Base-by-base conservation (phyloP, 2,113 vertebrate genomes). In the Lichenostomus cassidix region DNA sequence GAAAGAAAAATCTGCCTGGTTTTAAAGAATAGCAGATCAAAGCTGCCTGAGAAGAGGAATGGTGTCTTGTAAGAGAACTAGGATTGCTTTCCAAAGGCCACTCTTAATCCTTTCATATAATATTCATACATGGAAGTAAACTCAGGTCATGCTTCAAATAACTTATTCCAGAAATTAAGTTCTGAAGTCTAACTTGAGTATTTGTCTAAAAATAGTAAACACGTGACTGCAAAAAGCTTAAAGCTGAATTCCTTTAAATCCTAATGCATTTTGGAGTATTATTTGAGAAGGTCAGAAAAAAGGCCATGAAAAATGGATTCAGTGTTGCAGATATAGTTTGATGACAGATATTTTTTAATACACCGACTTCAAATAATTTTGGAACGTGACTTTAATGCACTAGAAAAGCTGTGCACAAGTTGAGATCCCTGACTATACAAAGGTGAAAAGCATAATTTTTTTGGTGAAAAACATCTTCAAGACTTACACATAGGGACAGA, bases 91-190 rank as follows among this genome's bases (percentile, higher is more conserved):
- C 91, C 86, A 89, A 87, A 87, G 56, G 73, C 80, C 78, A 82
- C 10, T 46, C 73, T 84, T 94, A 96, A 97, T 95, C 86, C 73
- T 92, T 95, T 96, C 83, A 84, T 94, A 92, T 71, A 90, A 92
- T 95, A 96, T 94, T 93, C 87, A 94, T 94, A 90, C 75, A 95
- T 67, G 62, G 92, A 94, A 87, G 92, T 84, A 94, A 90, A 84
- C 86, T 93, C n/a, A 4, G 89, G 83, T 92, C 95, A 92, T 41
- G 46, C 60, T 70, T 92, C 86, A 89, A 95, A 52, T 67, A 86
- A 84, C 31, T 89, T 92, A 56, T 63, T 80, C 71, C 68, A 92
- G 83, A 64, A 95, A 95, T 87, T 89, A 95, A 93, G 41, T 94
- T 86, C 65, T 31, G 28, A 94, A 86, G 28, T 42, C n/a, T 78